phyloP scores from a whole-genome alignment of 2,888 invertebrate species.

The Macrosiphum euphorbiae region DNA sequence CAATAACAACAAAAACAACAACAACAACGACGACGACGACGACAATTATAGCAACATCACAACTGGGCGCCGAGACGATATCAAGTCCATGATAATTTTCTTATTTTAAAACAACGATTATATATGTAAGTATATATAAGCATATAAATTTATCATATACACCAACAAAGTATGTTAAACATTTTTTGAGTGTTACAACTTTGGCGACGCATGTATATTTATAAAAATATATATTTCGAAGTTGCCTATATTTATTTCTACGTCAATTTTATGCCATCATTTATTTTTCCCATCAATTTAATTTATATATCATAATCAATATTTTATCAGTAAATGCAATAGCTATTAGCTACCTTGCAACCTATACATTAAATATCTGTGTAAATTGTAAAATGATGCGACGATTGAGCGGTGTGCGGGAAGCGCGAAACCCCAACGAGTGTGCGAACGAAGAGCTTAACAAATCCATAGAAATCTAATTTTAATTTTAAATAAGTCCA shows the following conservation, averaged over 20 bases:
- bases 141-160: not conserved
- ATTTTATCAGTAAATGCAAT: not conserved
- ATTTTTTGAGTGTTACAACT: not conserved
- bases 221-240: not conserved
- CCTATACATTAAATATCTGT: not conserved
- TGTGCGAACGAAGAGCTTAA: not conserved
- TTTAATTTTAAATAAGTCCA: conserved; percentile 4
- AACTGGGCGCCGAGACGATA: not conserved
- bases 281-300: not conserved
- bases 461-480: conserved; percentile 4
- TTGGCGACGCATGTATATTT: not conserved
- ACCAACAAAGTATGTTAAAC: not conserved
- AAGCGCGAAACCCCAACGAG: not conserved
- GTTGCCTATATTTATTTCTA: not conserved
- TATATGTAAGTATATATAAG: not conserved
- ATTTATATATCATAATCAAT: not conserved
- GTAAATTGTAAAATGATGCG: not conserved
- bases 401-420: not conserved
- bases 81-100: not conserved
- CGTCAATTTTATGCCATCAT: not conserved
- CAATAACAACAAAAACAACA: not conserved
- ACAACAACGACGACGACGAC: not conserved
- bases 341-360: not conserved
- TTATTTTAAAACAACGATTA: not conserved
- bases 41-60: not conserved